These are phyloP conservation scores for Globicephala melas DNA, from an alignment of 2,113 vertebrate species.

Conservation along the genomic window DNA sequence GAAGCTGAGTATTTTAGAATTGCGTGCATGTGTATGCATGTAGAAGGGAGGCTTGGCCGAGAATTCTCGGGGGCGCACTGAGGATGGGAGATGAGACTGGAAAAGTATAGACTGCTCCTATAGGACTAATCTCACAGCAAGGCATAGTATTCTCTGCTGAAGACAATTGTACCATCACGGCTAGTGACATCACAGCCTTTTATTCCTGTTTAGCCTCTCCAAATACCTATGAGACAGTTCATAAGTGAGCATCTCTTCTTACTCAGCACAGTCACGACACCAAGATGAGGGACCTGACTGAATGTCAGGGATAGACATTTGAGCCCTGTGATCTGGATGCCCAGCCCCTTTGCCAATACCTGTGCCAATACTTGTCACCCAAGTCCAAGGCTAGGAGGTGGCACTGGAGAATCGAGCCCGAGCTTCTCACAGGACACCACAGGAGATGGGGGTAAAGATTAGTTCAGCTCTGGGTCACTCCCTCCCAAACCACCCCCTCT, in stretches of 20 bases:
- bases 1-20: neutral
- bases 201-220: neutral
- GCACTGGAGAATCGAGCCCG: neutral
- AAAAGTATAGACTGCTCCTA: neutral
- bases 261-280: neutral
- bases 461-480: neutral
- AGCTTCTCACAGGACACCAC: neutral
- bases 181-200: neutral
- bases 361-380: neutral
- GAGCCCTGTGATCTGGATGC: neutral
- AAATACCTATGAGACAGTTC: neutral
- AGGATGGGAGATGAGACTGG: neutral
- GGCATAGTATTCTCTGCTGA: neutral
- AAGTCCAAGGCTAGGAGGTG: neutral
- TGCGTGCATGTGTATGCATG: neutral
- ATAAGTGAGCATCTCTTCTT: neutral
- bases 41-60: neutral
- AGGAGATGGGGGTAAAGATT: neutral
- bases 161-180: neutral
- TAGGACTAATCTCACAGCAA: no score
- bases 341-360: neutral
- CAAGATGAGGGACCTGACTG: neutral
- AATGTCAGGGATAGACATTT: neutral
- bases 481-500: neutral
- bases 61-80: neutral